phyloP scores from a whole-genome alignment of 2,888 invertebrate species.

The Noctua janthe region DNA sequence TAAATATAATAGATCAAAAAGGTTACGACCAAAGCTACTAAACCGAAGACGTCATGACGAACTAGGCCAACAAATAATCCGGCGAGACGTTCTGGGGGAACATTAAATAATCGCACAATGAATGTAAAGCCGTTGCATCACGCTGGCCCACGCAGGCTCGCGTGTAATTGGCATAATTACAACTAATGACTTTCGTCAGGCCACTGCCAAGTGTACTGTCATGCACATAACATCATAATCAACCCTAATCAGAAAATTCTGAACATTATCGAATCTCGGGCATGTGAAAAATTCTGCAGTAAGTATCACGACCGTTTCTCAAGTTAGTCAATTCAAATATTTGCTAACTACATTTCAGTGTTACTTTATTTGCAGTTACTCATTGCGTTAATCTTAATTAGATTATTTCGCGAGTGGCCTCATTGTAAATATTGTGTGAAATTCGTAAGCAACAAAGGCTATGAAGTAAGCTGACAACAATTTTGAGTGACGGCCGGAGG shows the following conservation, averaged over 20 bases:
- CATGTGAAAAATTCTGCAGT: constrained; percentile 27
- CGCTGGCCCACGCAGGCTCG: constrained; percentile 76
- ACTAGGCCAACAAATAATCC: constrained; percentile 72
- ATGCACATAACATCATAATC: constrained; percentile 56
- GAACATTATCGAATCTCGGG: constrained; percentile 8
- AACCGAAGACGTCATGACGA: constrained; percentile 66
- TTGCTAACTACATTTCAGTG: constrained; percentile 17
- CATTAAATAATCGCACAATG: constrained; percentile 80
- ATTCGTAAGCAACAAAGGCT: constrained; percentile 23
- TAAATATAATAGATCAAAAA: constrained; percentile 71
- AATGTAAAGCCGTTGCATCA: constrained; percentile 76
- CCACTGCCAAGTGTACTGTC: constrained; percentile 68
- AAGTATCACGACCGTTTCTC: constrained; percentile 11
- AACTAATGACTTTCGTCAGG: constrained; percentile 81
- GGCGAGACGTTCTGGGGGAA: constrained; percentile 66
- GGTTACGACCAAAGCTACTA: constrained; percentile 64
- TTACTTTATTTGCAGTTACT: constrained; percentile 45
- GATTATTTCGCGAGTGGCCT: constrained; percentile 48
- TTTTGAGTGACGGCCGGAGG: constrained; percentile 11
- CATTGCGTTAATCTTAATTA: constrained; percentile 56
- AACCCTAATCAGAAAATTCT: constrained; percentile 50
- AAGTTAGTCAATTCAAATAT: constrained; percentile 37
- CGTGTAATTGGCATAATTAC: constrained; percentile 85
- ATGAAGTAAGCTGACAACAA: constrained; percentile 32
- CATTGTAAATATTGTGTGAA: constrained; percentile 46